Percentiles rank a stretch among this genome's conserved stretches.
Evolutionary conservation across 2,888 invertebrate species (phyloP).

Genomic region (Petrophora chlorosata): DNA sequence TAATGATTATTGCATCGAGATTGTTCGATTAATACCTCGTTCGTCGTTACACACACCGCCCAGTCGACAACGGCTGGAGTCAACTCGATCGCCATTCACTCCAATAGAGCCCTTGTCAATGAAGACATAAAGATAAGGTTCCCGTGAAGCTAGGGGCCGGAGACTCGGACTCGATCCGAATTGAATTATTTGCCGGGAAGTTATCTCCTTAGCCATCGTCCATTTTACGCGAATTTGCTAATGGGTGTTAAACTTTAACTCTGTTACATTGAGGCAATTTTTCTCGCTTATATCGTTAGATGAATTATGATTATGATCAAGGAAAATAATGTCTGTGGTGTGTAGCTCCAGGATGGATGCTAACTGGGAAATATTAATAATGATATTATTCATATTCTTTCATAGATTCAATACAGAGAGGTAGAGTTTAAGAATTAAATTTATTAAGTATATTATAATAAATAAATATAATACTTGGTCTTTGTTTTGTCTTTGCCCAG

Average conservation of each 20-base stretch:
- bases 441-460: too few species aligned
- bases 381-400: too few species aligned
- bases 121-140: not conserved
- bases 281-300: not conserved
- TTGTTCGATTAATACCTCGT: conserved; percentile 16
- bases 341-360: too few species aligned
- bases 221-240: conserved; percentile 8
- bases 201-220: conserved; percentile 2
- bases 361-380: too few species aligned
- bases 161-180: not conserved
- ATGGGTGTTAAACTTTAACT: conserved; percentile 8
- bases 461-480: too few species aligned
- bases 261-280: not conserved
- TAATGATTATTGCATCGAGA: conserved; percentile 14
- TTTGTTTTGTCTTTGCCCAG: too few species aligned
- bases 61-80: too few species aligned
- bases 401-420: too few species aligned
- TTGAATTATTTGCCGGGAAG: conserved; percentile 11
- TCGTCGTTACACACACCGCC: not conserved
- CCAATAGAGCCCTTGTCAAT: not conserved
- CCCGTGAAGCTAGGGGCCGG: not conserved
- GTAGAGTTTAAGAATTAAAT: too few species aligned
- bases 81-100: not conserved
- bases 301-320: not conserved
- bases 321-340: not conserved